Evolutionary conservation across 2,888 invertebrate genomes (phyloP).

Genomic region (Anodontia alba): DNA sequence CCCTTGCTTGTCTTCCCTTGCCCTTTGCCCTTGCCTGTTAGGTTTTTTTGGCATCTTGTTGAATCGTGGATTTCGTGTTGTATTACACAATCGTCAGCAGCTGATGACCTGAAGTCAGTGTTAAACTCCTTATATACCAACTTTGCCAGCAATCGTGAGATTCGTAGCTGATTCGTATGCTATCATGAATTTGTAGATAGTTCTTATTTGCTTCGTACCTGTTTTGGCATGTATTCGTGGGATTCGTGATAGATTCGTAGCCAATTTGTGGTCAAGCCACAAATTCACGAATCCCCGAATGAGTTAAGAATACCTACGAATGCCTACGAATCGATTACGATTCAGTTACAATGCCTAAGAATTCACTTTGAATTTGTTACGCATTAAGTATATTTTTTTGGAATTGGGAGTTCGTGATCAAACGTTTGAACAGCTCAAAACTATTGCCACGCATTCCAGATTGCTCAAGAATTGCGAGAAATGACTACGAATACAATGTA

Average conservation of each 20-base stretch:
- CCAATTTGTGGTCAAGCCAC: constrained; percentile 27
- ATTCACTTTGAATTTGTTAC: constrained; percentile 30
- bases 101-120: constrained; percentile 34
- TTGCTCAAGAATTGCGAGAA: no score
- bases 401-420: constrained; percentile 31
- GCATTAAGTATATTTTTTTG: constrained; percentile 35
- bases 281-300: no score
- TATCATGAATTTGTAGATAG: constrained; percentile 33
- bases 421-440: constrained; percentile 41
- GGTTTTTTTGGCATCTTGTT: constrained; percentile 35
- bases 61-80: constrained; percentile 23
- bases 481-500: neutral
- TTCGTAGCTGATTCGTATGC: constrained; percentile 37
- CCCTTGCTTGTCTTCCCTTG: constrained; percentile 14
- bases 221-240: constrained; percentile 35
- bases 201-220: constrained; percentile 30
- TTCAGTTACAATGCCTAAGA: constrained; percentile 32
- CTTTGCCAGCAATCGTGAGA: constrained; percentile 23
- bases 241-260: constrained; percentile 39
- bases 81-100: constrained; percentile 26
- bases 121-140: constrained; percentile 17
- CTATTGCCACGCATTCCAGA: constrained; percentile 20
- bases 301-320: constrained; percentile 29
- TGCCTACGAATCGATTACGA: constrained; percentile 30
- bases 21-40: constrained; percentile 4